Evolutionary conservation across 2,113 vertebrate species (phyloP), one percentile per base, ranked within the genome.

Genomic region (Amia ocellicauda): DNA sequence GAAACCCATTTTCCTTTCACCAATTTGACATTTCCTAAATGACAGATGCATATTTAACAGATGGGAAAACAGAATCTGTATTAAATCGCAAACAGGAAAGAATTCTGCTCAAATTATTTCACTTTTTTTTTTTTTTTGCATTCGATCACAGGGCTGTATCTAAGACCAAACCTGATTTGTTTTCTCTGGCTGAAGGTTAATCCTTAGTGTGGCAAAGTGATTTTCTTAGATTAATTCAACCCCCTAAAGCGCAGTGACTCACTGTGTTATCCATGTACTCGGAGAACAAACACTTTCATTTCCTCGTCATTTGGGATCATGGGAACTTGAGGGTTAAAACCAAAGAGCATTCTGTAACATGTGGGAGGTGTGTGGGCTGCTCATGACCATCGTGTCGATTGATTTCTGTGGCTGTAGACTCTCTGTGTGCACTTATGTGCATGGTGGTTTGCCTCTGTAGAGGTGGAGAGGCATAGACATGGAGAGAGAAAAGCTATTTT

Each of bases 371-470:
- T 52, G 56, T 29, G 47, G 9, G 64, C 11, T 11, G 47, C 24
- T 16, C n/a, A 16, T 29, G 13, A 31, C 52, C 53, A 45, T n/a
- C n/a, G 52, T 2, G 16, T 16, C 7, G 26, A 66, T 66, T 14
- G 64, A 66, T 66, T 66, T 51, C 31, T 29, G 19, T 17, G 31
- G 29, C 24, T 63, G 53, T 53, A 53, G 13, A 41, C 11, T 16
- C 31, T 19, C 3, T 47, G 20, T 53, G 4, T 22, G 60, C 27
- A 36, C 27, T 14, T 16, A 27, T 13, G 20, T 11, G 14, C 47
- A 31, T n/a, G 9, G 27, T n/a, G n/a, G n/a, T n/a, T n/a, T n/a
- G n/a, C n/a, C n/a, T n/a, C n/a, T n/a, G n/a, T n/a, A n/a, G n/a
- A n/a, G n/a, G n/a, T n/a, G n/a, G n/a, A n/a, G n/a, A n/a, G 24